Percentiles rank a stretch among this genome's conserved stretches.
These are phyloP conservation scores for Ennomos quercinarius DNA, from an alignment of 2,888 invertebrate species.

Conservation along the genomic window DNA sequence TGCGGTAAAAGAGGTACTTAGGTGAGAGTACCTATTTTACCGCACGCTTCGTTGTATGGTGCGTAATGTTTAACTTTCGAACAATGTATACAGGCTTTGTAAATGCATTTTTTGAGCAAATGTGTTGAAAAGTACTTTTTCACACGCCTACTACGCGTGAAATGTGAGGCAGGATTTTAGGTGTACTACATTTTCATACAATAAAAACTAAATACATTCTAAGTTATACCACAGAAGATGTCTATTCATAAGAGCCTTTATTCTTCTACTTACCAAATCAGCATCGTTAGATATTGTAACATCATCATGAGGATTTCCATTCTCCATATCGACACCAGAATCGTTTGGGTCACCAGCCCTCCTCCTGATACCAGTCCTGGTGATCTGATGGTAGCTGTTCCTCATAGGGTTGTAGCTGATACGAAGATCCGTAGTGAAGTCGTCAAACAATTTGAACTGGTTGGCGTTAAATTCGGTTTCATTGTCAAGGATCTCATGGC, in stretches of 20 bases:
- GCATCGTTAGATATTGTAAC: slow-evolving; percentile 66
- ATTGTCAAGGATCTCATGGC: slow-evolving; percentile 73
- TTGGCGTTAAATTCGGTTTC: slow-evolving; percentile 81
- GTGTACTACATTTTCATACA: not conserved
- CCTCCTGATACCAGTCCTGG: slow-evolving; percentile 53
- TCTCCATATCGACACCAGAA: slow-evolving; percentile 80
- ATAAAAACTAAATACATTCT: not conserved
- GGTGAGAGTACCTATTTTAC: too few relatives aligned
- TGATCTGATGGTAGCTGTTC: slow-evolving; percentile 63
- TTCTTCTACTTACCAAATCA: slow-evolving; percentile 74
- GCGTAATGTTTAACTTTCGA: too few relatives aligned
- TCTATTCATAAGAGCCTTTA: slow-evolving; percentile 1
- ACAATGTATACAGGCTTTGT: too few relatives aligned
- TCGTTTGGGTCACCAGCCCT: slow-evolving; percentile 69
- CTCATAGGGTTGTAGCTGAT: slow-evolving; percentile 72
- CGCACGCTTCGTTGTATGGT: too few relatives aligned
- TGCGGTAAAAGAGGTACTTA: too few relatives aligned
- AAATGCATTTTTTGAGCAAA: too few relatives aligned
- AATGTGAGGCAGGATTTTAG: not conserved
- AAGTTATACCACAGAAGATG: not conserved
- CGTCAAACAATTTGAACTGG: slow-evolving; percentile 80
- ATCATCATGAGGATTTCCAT: slow-evolving; percentile 74
- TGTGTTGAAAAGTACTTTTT: too few relatives aligned
- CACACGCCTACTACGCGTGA: slow-evolving; percentile 3
- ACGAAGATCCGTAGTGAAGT: slow-evolving; percentile 76